A percentile compares a stretch with the other conserved stretches of the same genome.
phyloP scores from a whole-genome alignment of 2,888 invertebrate species.

The Melanargia galathea region DNA sequence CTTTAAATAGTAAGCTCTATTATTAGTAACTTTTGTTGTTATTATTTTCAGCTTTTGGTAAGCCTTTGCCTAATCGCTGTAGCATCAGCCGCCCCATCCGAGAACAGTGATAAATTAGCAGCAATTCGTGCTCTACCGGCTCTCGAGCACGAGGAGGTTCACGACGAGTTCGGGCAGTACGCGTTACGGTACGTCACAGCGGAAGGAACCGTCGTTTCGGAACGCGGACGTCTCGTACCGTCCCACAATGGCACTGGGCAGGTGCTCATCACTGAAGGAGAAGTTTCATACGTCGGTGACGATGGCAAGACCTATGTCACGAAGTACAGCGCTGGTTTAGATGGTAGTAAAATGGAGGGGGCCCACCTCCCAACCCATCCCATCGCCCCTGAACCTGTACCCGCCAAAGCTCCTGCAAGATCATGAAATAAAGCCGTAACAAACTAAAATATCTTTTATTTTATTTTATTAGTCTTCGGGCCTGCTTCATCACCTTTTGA shows the following conservation, averaged over 20 bases:
- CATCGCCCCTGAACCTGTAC: constrained; percentile 52
- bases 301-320: constrained; percentile 61
- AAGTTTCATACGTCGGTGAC: constrained; percentile 56
- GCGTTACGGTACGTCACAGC: constrained; percentile 57
- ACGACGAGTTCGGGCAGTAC: constrained; percentile 57
- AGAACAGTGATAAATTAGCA: constrained; percentile 33
- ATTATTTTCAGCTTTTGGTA: constrained; percentile 49
- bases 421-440: constrained; percentile 11
- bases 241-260: constrained; percentile 48
- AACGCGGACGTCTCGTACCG: constrained; percentile 53
- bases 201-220: constrained; percentile 55
- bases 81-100: constrained; percentile 47
- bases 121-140: constrained; percentile 42
- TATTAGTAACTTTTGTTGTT: not conserved
- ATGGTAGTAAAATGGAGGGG: constrained; percentile 55
- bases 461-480: not conserved
- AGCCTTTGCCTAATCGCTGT: constrained; percentile 46
- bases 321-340: constrained; percentile 56
- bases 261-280: constrained; percentile 58
- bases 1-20: too few species aligned
- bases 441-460: constrained; percentile 7
- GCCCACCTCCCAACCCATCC: constrained; percentile 54
- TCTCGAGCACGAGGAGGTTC: constrained; percentile 54
- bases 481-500: too few species aligned
- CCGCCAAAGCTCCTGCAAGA: constrained; percentile 34